These are phyloP conservation scores for Metopolophium dirhodum DNA, from an alignment of 1,140 invertebrate genomes.

Conservation along the genomic window DNA sequence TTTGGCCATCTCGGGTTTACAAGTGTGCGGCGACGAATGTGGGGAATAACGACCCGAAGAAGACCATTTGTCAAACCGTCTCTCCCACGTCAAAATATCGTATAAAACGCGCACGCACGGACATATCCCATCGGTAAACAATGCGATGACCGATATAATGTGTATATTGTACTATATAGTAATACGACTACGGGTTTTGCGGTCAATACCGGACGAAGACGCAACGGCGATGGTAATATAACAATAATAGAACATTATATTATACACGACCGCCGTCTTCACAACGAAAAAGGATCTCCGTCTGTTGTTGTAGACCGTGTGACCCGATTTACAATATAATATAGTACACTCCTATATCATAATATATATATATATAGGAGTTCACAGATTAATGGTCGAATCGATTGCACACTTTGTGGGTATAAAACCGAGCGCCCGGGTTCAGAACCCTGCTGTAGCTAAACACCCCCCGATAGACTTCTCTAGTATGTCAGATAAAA, in stretches of 20 bases:
- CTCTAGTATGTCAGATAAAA: background rate
- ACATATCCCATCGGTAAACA: background rate
- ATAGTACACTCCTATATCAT: background rate
- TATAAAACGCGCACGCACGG: background rate
- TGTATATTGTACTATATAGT: background rate
- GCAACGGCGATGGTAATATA: background rate
- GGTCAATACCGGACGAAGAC: constrained; percentile 21
- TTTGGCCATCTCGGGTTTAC: background rate
- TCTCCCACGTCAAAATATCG: constrained; percentile 53
- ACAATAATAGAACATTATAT: background rate
- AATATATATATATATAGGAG: background rate
- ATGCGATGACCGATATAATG: background rate
- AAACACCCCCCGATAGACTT: background rate
- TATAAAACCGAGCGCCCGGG: background rate
- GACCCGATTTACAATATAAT: background rate
- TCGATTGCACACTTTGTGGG: background rate
- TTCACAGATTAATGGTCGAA: background rate
- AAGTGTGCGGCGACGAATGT: background rate
- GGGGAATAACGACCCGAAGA: background rate
- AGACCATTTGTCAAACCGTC: constrained; percentile 54
- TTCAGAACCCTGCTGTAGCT: background rate
- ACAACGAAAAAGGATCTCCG: background rate
- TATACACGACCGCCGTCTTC: background rate
- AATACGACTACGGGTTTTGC: background rate
- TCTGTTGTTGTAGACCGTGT: constrained; percentile 3